These are phyloP conservation scores for Pipistrellus pygmaeus DNA, from an alignment of 2,797 vertebrate species.

Conservation along the genomic window DNA sequence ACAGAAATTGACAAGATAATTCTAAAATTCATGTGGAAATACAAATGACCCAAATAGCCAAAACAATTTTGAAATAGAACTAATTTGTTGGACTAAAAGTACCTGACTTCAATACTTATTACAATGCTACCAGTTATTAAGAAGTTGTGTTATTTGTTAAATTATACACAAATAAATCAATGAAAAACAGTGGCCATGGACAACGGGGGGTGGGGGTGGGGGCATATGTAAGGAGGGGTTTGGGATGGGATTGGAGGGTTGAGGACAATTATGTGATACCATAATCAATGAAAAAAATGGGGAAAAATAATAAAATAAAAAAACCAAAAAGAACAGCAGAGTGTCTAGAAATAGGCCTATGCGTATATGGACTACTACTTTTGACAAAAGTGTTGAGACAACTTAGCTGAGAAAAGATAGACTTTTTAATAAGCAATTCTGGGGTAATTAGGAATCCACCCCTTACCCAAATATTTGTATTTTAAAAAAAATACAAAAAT, in stretches of 20 bases:
- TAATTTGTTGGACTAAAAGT: background rate
- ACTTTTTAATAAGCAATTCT: background rate
- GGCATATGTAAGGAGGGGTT: too few relatives aligned
- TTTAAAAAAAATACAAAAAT: background rate
- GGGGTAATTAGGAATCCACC: background rate
- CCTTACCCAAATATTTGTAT: background rate
- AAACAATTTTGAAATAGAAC: background rate
- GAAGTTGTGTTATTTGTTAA: background rate
- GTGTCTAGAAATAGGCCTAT: background rate
- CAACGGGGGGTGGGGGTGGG: too few relatives aligned
- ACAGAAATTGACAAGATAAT: background rate
- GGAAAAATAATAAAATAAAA: too few relatives aligned
- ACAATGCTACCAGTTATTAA: background rate
- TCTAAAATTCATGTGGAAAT: background rate
- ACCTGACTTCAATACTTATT: background rate
- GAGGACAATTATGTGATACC: too few relatives aligned
- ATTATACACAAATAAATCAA: background rate
- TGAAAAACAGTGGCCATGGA: background rate
- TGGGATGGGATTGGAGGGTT: too few relatives aligned
- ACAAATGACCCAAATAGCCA: background rate
- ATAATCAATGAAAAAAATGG: too few relatives aligned
- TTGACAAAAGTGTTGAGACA: background rate
- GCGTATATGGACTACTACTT: background rate
- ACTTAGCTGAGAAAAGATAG: background rate
- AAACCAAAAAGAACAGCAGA: background rate